These are phyloP conservation scores for Radopholus similis DNA, from an alignment of 1,140 invertebrate species.

Conservation along the genomic window DNA sequence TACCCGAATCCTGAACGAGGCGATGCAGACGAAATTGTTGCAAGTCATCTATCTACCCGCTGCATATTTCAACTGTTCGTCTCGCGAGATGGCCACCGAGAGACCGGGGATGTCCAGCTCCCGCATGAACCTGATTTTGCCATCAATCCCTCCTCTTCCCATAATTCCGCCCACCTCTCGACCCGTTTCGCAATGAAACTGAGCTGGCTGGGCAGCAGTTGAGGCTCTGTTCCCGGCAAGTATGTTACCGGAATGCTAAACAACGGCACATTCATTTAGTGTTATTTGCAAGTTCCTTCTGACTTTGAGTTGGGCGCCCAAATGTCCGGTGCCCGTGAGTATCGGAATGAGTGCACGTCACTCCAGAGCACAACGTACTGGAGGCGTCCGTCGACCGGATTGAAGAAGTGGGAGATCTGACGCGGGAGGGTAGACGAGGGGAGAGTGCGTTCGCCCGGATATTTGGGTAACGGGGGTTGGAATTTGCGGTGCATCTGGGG, in stretches of 20 bases:
- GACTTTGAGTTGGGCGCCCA: no score
- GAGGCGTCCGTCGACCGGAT: conserved; percentile 22
- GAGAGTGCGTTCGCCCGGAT: not conserved
- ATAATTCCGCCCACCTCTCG: conserved; percentile 31
- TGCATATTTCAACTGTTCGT: conserved; percentile 58
- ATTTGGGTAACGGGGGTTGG: conserved; percentile 7
- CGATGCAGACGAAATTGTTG: conserved; percentile 3
- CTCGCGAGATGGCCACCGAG: conserved; percentile 55
- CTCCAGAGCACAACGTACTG: conserved; percentile 58
- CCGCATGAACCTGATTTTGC: conserved; percentile 46
- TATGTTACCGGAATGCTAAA: conserved; percentile 45
- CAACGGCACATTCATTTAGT: no score
- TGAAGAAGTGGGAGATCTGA: conserved; percentile 55
- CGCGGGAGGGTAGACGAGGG: conserved; percentile 37
- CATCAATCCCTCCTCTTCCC: not conserved
- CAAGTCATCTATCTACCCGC: conserved; percentile 38
- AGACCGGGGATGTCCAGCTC: conserved; percentile 56
- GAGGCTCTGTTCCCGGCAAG: conserved; percentile 44
- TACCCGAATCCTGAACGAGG: conserved; percentile 50
- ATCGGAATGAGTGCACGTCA: conserved; percentile 46
- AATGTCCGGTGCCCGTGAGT: conserved; percentile 53
- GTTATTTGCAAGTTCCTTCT: no score
- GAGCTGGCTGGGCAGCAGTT: conserved; percentile 46
- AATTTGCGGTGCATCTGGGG: conserved; percentile 37
- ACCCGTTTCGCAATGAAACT: conserved; percentile 51